Percentiles rank a stretch among this genome's conserved stretches.
Evolutionary conservation across 2,797 vertebrate species (phyloP).

Genomic region (Pseudomugil gertrudae): DNA sequence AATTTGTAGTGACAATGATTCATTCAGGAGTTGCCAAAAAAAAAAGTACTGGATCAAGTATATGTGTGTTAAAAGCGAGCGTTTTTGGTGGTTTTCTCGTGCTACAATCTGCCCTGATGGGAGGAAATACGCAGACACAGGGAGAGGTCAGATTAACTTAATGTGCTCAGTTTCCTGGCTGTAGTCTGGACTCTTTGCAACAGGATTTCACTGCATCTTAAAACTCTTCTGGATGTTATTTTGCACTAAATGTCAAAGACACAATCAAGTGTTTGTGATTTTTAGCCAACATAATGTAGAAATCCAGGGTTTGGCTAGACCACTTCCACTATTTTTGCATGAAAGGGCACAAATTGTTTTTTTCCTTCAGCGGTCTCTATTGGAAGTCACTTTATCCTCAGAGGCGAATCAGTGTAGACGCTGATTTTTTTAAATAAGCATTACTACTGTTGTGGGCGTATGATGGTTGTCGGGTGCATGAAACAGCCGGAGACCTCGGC

Average conservation of each 20-base stretch:
- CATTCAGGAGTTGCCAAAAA: conserved; percentile 79
- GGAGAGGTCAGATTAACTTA: conserved; percentile 32
- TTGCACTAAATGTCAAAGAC: conserved; percentile 82
- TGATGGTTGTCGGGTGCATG: conserved; percentile 68
- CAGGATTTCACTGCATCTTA: conserved; percentile 58
- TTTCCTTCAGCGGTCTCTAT: conserved; percentile 46
- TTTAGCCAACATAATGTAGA: conserved; percentile 57
- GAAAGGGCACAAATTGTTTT: conserved; percentile 68
- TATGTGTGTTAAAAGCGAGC: conserved; percentile 49
- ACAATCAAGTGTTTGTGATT: conserved; percentile 77
- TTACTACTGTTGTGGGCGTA: conserved; percentile 51
- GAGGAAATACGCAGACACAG: conserved; percentile 11
- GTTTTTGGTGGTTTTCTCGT: conserved; percentile 39
- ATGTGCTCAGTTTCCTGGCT: conserved; percentile 48
- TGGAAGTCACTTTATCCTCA: conserved; percentile 74
- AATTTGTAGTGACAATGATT: conserved; percentile 65
- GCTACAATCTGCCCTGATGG: conserved; percentile 8
- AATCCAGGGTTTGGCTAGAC: conserved; percentile 65
- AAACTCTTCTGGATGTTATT: conserved; percentile 57
- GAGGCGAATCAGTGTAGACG: conserved; percentile 53
- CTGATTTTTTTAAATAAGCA: conserved; percentile 43
- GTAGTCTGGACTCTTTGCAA: conserved; percentile 53
- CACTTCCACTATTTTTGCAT: conserved; percentile 68
- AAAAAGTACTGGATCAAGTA: conserved; percentile 59
- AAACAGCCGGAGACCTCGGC: conserved; percentile 71